Evolutionary conservation across 2,797 vertebrate species (phyloP).

Genomic region (Platalea minor): DNA sequence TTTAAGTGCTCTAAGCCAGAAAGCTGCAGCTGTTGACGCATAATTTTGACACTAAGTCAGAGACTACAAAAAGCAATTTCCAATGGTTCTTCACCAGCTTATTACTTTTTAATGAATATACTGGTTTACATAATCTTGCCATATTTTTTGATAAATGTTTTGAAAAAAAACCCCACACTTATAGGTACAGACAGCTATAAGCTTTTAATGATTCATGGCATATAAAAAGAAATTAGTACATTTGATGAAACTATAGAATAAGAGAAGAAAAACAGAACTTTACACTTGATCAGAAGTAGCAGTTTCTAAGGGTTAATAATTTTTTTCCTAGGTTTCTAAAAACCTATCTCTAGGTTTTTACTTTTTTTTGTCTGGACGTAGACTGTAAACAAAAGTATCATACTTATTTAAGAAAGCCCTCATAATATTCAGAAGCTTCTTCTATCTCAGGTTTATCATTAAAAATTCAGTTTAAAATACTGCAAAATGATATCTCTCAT

Average conservation of each 20-base stretch:
- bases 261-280: not conserved
- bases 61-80: not conserved
- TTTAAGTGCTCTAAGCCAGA: not conserved
- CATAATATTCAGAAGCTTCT: not conserved
- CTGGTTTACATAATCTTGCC: not conserved
- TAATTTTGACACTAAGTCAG: not conserved
- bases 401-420: not conserved
- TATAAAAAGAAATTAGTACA: not conserved
- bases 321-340: not conserved
- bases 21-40: not conserved
- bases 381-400: not conserved
- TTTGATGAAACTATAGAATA: not conserved
- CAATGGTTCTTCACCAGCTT: not conserved
- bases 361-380: not conserved
- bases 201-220: not conserved
- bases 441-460: not conserved
- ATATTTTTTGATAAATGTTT: not conserved
- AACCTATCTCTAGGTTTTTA: accelerated
- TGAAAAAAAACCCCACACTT: not conserved
- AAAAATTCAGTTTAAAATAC: not conserved
- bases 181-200: not conserved
- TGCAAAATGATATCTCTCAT: not conserved
- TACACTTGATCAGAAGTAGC: not conserved
- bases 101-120: not conserved
- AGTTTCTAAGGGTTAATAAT: not conserved